phyloP scores from a whole-genome alignment of 2,113 vertebrate genomes.

The Gambusia holbrooki region DNA sequence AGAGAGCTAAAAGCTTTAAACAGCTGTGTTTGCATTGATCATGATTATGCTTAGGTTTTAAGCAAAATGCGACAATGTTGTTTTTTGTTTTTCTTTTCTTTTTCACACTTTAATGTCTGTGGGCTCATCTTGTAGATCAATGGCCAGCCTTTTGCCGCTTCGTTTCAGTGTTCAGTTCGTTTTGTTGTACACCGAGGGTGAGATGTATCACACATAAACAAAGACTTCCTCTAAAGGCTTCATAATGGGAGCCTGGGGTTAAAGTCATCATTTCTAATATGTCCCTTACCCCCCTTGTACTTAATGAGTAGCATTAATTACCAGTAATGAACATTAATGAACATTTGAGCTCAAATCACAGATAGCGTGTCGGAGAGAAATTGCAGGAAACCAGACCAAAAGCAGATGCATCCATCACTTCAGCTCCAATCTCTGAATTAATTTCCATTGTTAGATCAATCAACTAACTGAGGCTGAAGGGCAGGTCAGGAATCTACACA shows the following conservation, averaged over 20 bases:
- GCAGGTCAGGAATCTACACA: slow-evolving; percentile 25
- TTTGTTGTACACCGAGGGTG: slow-evolving; percentile 3
- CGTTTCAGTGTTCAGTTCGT: neutral
- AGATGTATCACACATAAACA: slow-evolving; percentile 53
- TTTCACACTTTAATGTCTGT: neutral
- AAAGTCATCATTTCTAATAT: slow-evolving; percentile 67
- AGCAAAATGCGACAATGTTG: neutral
- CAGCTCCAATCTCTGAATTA: slow-evolving; percentile 37
- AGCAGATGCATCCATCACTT: slow-evolving; percentile 30
- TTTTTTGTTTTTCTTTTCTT: neutral
- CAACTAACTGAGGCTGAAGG: slow-evolving; percentile 55
- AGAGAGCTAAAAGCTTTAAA: neutral
- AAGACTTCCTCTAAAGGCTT: slow-evolving; percentile 33
- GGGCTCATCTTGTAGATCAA: neutral
- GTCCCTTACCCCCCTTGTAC: slow-evolving; percentile 46
- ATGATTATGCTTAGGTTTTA: neutral
- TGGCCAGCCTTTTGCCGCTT: neutral
- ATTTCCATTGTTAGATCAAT: slow-evolving; percentile 60
- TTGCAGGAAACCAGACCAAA: slow-evolving; percentile 50
- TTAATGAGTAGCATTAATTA: slow-evolving; percentile 68
- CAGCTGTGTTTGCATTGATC: neutral
- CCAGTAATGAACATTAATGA: slow-evolving; percentile 69
- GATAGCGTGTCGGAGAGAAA: slow-evolving; percentile 54
- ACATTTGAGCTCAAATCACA: slow-evolving; percentile 58
- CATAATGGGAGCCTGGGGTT: slow-evolving; percentile 66